These are phyloP conservation scores for Crotalus horridus DNA, from an alignment of 2,113 vertebrate genomes.

Conservation along the genomic window DNA sequence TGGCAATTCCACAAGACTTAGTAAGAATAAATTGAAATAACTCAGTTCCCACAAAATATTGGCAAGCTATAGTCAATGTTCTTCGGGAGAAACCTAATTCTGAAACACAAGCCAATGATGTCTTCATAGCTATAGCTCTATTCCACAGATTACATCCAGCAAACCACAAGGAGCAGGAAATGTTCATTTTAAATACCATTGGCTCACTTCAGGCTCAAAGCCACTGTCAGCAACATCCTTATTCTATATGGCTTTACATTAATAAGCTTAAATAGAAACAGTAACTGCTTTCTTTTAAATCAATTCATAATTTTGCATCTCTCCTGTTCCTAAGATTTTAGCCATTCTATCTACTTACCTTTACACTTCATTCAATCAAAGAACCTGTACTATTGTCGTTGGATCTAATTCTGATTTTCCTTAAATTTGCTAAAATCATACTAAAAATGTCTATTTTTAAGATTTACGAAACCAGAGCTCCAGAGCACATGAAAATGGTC, in stretches of 20 bases:
- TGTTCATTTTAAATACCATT: background rate
- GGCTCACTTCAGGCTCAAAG: background rate
- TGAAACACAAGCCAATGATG: conserved; percentile 13
- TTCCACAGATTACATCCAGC: background rate
- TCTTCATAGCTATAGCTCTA: background rate
- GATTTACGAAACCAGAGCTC: background rate
- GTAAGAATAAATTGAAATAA: conserved; percentile 9
- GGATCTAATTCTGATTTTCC: background rate
- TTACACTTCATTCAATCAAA: background rate
- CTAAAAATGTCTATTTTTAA: background rate
- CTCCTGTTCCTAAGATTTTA: conserved; percentile 15
- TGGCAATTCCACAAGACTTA: background rate
- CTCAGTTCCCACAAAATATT: conserved; percentile 3
- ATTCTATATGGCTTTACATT: conserved; percentile 7
- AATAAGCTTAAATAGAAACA: background rate
- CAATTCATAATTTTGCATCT: conserved; percentile 37
- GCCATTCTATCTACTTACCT: conserved; percentile 11
- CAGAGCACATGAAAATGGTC: background rate
- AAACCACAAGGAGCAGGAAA: conserved; percentile 2
- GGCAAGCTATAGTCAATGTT: conserved; percentile 9
- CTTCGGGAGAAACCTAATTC: conserved; percentile 6
- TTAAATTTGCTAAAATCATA: background rate
- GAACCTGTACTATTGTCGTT: conserved; percentile 1
- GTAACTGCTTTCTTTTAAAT: conserved; percentile 15
- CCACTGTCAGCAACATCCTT: background rate